Base-by-base conservation (phyloP, 2,888 invertebrate genomes). In the Periphyllus acericola region DNA sequence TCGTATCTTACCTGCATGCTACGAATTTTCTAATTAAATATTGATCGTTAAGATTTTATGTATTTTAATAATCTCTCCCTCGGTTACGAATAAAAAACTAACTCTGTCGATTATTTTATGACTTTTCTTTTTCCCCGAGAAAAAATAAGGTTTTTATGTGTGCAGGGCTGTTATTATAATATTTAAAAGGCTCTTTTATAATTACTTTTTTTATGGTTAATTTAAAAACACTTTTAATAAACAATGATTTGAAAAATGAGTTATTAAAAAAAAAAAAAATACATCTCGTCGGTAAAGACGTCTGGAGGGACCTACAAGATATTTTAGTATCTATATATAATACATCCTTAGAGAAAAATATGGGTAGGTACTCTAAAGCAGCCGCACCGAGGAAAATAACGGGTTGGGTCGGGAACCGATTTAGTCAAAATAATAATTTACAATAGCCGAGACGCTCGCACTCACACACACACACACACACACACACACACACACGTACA, bases 201-300 rank as follows among this genome's bases (percentile, higher is more conserved):
- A 81, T 68, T 29, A 81, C n/a, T 80, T n/a, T 80, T 40, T 80
- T 36, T 66, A 81, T 68, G 36, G 11, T 66, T 66, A 40, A 9
- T n/a, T 9, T 29, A 40, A 81, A 40, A 68, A 40, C 29, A 29
- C 19, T 81, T 68, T 40, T 68, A 36, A 29, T 40, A 81, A 81
- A 81, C 40, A 40, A 68, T 81, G 40, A 80, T 66, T 66, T 11
- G 19, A 66, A 66, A 66, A 80, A 52, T 11, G 11, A 68, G 68
- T 11, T 29, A n/a, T 68, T 68, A 29, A 68, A 29, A 68, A 68
- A 25, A 11, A 68, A 66, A 8, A 21, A 60, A 60, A 60, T 21
- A 0, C 66, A 29, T 68, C 11, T 36, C 29, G 17, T 5, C 60
- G 25, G 60, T 8, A 25, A 25, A 5, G 60, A 25, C 11, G 68